These are phyloP conservation scores for Eupithecia pulchellata DNA, from an alignment of 2,888 invertebrate genomes.

Conservation along the genomic window DNA sequence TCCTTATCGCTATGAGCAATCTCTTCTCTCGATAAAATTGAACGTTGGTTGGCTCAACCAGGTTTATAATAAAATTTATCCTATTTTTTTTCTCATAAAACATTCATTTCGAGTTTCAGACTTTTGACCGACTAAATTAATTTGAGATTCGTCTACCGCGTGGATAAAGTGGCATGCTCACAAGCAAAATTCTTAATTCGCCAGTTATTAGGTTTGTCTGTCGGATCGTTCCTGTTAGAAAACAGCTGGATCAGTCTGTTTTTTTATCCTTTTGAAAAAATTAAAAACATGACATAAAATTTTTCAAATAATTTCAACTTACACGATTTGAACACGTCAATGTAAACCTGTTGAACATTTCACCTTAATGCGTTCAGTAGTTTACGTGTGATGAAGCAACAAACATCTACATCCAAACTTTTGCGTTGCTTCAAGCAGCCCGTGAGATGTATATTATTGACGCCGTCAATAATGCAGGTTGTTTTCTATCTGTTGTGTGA, in stretches of 20 bases:
- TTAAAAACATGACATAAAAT: no score
- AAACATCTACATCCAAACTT: no score
- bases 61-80: not conserved
- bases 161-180: constrained; percentile 31
- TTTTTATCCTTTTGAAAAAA: not conserved
- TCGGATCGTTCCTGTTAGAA: constrained; percentile 34
- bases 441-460: no score
- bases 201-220: constrained; percentile 55
- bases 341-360: no score
- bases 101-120: constrained; percentile 24
- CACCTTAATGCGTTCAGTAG: no score
- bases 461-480: no score
- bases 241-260: constrained; percentile 24
- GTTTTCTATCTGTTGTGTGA: no score
- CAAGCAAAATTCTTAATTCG: constrained; percentile 54
- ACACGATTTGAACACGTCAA: no score
- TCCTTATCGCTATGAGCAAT: no score
- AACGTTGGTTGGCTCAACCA: not conserved
- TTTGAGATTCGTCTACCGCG: constrained; percentile 34
- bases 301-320: no score
- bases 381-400: no score
- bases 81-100: constrained; percentile 5
- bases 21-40: not conserved
- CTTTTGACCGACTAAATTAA: constrained; percentile 38
- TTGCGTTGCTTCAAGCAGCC: no score